These are phyloP conservation scores for Aldrovandia affinis DNA, from an alignment of 2,797 vertebrate genomes.

Conservation along the genomic window DNA sequence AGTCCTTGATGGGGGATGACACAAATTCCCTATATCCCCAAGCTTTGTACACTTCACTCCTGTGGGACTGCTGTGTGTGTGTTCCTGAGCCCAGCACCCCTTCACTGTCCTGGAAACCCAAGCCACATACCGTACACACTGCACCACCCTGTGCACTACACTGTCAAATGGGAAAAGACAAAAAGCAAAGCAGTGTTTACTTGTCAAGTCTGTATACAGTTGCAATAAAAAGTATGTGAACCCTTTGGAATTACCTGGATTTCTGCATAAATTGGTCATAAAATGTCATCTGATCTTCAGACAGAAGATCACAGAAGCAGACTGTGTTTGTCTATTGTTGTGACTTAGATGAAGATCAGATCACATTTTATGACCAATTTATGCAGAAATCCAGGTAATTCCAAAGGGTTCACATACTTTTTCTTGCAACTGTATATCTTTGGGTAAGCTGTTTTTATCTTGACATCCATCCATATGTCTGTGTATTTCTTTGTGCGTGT, in stretches of 20 bases:
- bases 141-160: too few species aligned
- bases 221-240: too few species aligned
- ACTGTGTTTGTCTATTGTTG: too few species aligned
- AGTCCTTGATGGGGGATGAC: background rate
- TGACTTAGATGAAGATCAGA: too few species aligned
- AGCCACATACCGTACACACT: background rate
- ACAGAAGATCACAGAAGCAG: too few species aligned
- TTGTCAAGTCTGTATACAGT: conserved; percentile 5
- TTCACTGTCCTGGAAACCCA: background rate
- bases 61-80: background rate
- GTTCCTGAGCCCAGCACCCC: background rate
- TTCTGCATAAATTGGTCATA: too few species aligned
- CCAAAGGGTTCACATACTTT: too few species aligned
- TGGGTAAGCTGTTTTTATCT: conserved; percentile 7
- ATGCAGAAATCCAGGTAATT: too few species aligned
- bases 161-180: background rate
- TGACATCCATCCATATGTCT: background rate
- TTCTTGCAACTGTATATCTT: too few species aligned
- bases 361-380: too few species aligned
- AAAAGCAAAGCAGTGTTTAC: background rate
- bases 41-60: background rate
- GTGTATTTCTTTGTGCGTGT: background rate
- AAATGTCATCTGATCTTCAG: too few species aligned
- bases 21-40: background rate
- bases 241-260: too few species aligned